Percentiles rank a stretch among this genome's conserved stretches.
Evolutionary conservation across 2,888 invertebrate species (phyloP).

Genomic region (Tenthredo notha): DNA sequence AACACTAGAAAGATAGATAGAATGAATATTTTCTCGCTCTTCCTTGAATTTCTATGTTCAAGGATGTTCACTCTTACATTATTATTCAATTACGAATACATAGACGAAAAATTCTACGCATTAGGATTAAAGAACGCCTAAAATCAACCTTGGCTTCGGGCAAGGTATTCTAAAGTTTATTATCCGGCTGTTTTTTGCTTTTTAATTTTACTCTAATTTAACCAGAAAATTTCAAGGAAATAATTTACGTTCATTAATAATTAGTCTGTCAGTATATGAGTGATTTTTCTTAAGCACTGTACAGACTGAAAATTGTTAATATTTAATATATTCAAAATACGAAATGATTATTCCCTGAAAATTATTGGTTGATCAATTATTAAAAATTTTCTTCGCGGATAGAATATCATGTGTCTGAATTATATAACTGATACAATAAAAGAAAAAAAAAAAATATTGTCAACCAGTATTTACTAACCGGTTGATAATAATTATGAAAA

Average conservation of each 20-base stretch:
- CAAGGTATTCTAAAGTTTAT: constrained; percentile 16
- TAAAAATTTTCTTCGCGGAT: not conserved
- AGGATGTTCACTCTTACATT: not conserved
- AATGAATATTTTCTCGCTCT: not conserved
- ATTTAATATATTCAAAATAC: not conserved
- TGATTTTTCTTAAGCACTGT: constrained; percentile 10
- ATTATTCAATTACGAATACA: not conserved
- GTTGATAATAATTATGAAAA: constrained; percentile 18
- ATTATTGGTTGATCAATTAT: not conserved
- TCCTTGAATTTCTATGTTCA: not conserved
- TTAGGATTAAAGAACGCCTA: constrained; percentile 8
- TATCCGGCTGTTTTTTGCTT: not conserved
- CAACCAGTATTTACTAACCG: constrained; percentile 31
- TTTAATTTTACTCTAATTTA: not conserved
- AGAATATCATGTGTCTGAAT: not conserved
- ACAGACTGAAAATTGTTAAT: not conserved
- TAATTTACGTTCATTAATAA: not conserved
- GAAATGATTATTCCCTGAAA: not conserved
- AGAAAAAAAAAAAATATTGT: not conserved
- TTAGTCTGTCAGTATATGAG: not conserved
- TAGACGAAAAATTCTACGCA: not conserved
- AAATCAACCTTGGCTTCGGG: constrained; percentile 3
- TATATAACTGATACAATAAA: not conserved
- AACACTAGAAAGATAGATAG: not conserved
- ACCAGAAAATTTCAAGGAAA: not conserved